Evolutionary conservation across 2,888 invertebrate species (phyloP).

Genomic region (Hanleya hanleyi): DNA sequence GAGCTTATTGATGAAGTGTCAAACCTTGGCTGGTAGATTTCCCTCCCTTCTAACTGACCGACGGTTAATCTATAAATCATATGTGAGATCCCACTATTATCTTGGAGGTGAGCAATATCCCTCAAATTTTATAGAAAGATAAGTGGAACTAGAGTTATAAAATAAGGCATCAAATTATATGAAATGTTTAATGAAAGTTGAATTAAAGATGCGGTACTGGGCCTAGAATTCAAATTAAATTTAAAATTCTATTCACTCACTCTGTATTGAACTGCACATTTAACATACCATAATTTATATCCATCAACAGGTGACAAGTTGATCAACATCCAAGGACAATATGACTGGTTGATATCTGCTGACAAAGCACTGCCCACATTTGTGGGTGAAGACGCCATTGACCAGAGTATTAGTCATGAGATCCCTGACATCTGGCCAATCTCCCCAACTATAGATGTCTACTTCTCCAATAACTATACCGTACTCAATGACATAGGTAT

Average conservation of each 20-base stretch:
- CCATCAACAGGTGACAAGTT: slow-evolving; percentile 50
- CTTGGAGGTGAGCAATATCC: slow-evolving; percentile 48
- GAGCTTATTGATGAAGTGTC: slow-evolving; percentile 54
- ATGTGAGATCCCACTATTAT: slow-evolving; percentile 47
- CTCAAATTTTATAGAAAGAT: too few relatives aligned
- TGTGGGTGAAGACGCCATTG: slow-evolving; percentile 73
- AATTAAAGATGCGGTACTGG: too few relatives aligned
- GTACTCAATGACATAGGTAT: slow-evolving; percentile 43
- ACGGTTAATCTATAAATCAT: slow-evolving; percentile 40
- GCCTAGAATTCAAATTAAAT: too few relatives aligned
- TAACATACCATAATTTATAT: too few relatives aligned
- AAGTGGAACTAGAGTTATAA: too few relatives aligned
- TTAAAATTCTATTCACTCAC: too few relatives aligned
- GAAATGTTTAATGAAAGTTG: too few relatives aligned
- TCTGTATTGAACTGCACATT: too few relatives aligned
- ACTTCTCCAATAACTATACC: slow-evolving; percentile 35
- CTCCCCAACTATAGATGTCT: slow-evolving; percentile 79
- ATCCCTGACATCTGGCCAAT: slow-evolving; percentile 86
- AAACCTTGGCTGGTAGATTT: slow-evolving; percentile 42
- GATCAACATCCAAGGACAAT: slow-evolving; percentile 79
- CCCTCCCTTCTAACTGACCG: slow-evolving; percentile 49
- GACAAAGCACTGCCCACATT: slow-evolving; percentile 78
- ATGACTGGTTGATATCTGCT: slow-evolving; percentile 81
- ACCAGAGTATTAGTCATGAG: slow-evolving; percentile 75
- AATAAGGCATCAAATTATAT: too few relatives aligned